phyloP scores from a whole-genome alignment of 1,140 invertebrate genomes.

The Drosophila kurseongensis region DNA sequence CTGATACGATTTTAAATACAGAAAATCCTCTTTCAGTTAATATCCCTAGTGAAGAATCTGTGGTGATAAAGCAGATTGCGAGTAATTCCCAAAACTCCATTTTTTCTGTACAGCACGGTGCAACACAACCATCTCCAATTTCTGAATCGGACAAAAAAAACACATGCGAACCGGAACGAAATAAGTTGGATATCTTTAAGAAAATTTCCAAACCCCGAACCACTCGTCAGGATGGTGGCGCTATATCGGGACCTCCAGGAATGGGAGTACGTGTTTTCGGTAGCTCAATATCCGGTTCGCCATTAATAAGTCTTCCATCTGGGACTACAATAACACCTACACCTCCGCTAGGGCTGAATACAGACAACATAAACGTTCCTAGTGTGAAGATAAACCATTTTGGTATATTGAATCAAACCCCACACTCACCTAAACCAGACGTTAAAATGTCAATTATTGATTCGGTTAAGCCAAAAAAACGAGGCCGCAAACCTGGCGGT shows the following conservation, averaged over 20 bases:
- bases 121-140: background rate
- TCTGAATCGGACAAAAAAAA: conserved; percentile 71
- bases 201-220: conserved; percentile 87
- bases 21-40: background rate
- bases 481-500: conserved; percentile 74
- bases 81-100: background rate
- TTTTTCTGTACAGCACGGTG: background rate
- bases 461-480: conserved; percentile 62
- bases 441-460: conserved; percentile 20
- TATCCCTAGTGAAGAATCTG: too few species aligned
- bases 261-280: conserved; percentile 20
- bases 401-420: background rate
- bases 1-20: background rate
- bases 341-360: background rate
- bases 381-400: background rate
- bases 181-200: conserved; percentile 94
- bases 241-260: background rate
- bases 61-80: background rate
- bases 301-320: conserved; percentile 69
- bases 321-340: conserved; percentile 80
- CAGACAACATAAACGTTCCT: background rate
- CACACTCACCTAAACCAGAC: background rate
- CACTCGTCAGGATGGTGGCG: conserved; percentile 1
- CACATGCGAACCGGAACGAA: conserved; percentile 91
- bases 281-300: conserved; percentile 3